phyloP scores from a whole-genome alignment of 30 jellyfish, hydroid and myxozoan species.

The Euphysa ruthae region DNA sequence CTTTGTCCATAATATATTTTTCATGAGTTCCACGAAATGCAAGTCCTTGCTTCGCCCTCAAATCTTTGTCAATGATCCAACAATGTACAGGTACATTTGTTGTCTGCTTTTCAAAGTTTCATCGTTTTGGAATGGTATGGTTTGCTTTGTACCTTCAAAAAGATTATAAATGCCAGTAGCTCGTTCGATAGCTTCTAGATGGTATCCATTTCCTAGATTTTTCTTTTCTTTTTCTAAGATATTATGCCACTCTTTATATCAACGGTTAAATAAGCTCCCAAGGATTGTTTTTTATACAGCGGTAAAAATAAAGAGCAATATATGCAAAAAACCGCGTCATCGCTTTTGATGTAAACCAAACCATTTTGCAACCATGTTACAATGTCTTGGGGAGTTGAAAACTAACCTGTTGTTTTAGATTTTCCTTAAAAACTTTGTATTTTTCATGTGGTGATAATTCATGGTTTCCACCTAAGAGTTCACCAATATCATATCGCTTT shows the following conservation, averaged over 20 bases:
- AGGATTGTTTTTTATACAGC: neutral
- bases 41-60: too few species aligned
- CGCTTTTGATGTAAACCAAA: neutral
- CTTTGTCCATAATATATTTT: neutral
- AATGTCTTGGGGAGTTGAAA: neutral
- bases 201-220: neutral
- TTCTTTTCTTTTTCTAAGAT: neutral
- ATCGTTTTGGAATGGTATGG: neutral
- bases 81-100: neutral
- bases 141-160: neutral
- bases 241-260: neutral
- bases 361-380: neutral
- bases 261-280: neutral
- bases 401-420: too few species aligned
- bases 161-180: neutral
- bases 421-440: too few species aligned
- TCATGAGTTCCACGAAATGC: conserved; percentile 1
- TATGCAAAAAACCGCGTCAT: neutral
- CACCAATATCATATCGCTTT: neutral
- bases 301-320: neutral
- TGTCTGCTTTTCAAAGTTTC: neutral
- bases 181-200: too few species aligned
- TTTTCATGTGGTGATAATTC: too few species aligned
- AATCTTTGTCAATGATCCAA: too few species aligned
- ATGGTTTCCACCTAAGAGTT: neutral